phyloP scores from a whole-genome alignment of 2,888 invertebrate genomes.

The Clusia tigrina region DNA sequence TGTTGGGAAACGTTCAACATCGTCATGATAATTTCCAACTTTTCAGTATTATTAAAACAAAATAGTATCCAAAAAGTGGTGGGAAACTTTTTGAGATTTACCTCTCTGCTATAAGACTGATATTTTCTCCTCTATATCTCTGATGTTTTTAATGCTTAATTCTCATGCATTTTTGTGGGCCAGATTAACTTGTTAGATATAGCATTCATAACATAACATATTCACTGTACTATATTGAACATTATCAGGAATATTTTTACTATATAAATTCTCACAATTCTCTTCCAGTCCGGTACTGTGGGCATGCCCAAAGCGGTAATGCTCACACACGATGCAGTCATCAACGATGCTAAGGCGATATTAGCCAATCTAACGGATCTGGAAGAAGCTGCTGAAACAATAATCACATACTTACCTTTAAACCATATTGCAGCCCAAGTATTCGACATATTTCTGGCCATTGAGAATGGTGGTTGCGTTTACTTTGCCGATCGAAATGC shows the following conservation, averaged over 20 bases:
- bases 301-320: conserved; percentile 92
- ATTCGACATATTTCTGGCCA: conserved; percentile 72
- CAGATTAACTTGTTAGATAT: too few relatives aligned
- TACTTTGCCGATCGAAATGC: conserved; percentile 90
- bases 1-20: too few relatives aligned
- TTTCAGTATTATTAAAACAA: background rate
- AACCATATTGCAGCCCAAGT: conserved; percentile 90
- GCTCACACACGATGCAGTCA: conserved; percentile 88
- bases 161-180: too few relatives aligned
- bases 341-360: conserved; percentile 71
- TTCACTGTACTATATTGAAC: too few relatives aligned
- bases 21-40: background rate
- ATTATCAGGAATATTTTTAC: too few relatives aligned
- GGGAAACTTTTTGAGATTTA: background rate
- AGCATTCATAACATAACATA: too few relatives aligned
- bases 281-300: conserved; percentile 79
- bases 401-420: conserved; percentile 84
- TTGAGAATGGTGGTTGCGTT: conserved; percentile 62
- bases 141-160: too few relatives aligned
- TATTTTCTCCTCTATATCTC: too few relatives aligned
- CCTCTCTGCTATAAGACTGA: too few relatives aligned
- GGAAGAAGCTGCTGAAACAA: conserved; percentile 67
- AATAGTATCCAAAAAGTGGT: too few relatives aligned
- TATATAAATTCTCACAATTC: too few relatives aligned
- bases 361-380: conserved; percentile 66